Evolutionary conservation across 2,113 vertebrate species (phyloP).

Genomic region (Salvelinus sp.): DNA sequence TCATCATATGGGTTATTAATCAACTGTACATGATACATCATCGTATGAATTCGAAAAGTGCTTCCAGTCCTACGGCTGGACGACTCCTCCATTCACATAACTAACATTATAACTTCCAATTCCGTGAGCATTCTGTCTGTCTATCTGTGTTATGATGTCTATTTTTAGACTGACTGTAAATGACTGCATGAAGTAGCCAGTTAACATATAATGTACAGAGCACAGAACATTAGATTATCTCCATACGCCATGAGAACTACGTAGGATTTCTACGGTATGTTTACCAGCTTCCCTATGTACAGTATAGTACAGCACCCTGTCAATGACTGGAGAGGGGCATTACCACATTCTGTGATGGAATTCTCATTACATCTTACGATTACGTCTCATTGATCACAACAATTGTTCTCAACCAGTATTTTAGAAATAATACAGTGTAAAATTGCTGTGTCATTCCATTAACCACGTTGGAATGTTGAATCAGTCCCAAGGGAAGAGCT

Average conservation of each 20-base stretch:
- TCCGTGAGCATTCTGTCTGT: not conserved
- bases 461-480: not conserved
- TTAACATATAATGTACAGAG: not conserved
- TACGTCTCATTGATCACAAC: not conserved
- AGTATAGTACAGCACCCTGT: not conserved
- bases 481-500: not conserved
- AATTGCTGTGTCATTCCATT: not conserved
- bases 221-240: conserved; percentile 11
- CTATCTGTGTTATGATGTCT: not conserved
- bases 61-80: too few relatives aligned
- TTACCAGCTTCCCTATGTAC: not conserved
- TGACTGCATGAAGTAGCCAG: conserved; percentile 1
- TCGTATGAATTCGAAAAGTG: too few relatives aligned
- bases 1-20: not conserved
- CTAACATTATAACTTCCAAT: too few relatives aligned
- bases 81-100: too few relatives aligned
- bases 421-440: not conserved
- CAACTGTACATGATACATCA: not conserved
- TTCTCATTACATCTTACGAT: not conserved
- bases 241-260: not conserved
- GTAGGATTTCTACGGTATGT: not conserved
- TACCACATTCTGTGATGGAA: not conserved
- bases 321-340: not conserved
- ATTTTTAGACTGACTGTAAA: conserved; percentile 18
- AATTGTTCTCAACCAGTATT: not conserved